Conservation (phyloP, 2,797 vertebrate genomes). For the Periophthalmus magnuspinnatus region DNA sequence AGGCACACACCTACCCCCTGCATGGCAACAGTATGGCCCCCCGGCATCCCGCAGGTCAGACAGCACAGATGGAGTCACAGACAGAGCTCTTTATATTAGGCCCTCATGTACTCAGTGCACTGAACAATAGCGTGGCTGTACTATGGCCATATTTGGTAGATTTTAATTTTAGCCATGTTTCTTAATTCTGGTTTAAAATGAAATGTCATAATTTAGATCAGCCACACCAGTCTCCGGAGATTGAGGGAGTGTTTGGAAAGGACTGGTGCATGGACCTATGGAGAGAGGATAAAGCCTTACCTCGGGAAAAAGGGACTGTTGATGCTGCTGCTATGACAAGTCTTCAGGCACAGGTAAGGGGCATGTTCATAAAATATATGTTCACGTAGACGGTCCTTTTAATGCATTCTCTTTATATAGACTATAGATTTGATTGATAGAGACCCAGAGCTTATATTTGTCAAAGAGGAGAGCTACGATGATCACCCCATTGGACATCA, state of each 20-base stretch:
- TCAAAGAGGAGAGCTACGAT: constrained; percentile 78
- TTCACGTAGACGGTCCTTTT: neutral
- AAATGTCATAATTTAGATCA: constrained; percentile 43
- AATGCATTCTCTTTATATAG: constrained; percentile 38
- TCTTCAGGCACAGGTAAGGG: constrained; percentile 60
- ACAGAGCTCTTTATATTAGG: too few species aligned
- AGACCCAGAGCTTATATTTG: constrained; percentile 72
- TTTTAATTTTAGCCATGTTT: neutral
- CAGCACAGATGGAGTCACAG: neutral
- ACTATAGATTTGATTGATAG: constrained; percentile 66
- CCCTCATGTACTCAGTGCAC: neutral
- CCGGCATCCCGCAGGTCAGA: constrained; percentile 52
- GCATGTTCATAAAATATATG: neutral
- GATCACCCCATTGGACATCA: constrained; percentile 69
- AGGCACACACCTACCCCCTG: constrained; percentile 45
- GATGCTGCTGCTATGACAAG: constrained; percentile 53
- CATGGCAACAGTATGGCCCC: constrained; percentile 40
- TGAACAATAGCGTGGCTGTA: neutral
- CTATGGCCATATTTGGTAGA: neutral
- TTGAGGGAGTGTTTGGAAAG: constrained; percentile 79
- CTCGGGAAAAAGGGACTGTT: constrained; percentile 48
- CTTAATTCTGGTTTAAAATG: neutral
- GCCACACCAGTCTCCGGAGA: constrained; percentile 63
- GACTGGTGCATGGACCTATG: constrained; percentile 82
- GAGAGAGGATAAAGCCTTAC: constrained; percentile 68